These are phyloP conservation scores for Calliopum simillimum DNA, from an alignment of 2,888 invertebrate genomes.

Conservation along the genomic window DNA sequence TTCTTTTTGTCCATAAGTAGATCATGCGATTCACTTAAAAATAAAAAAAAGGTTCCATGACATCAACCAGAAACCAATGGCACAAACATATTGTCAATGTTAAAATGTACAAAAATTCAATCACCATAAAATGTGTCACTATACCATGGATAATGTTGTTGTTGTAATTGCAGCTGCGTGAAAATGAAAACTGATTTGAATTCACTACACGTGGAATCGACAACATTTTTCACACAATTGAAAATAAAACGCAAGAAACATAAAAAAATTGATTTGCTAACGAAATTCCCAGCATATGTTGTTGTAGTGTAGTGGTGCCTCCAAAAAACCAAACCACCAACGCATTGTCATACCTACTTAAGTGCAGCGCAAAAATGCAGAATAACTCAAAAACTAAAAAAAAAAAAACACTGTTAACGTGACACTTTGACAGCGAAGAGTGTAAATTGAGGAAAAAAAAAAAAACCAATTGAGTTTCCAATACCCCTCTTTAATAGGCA, in stretches of 20 bases:
- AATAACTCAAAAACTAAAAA: too few relatives aligned
- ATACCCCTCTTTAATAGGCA: slow-evolving; percentile 20
- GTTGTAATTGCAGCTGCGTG: slow-evolving; percentile 1
- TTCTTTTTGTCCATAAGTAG: too few relatives aligned
- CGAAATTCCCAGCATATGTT: not conserved
- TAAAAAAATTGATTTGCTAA: slow-evolving; percentile 20
- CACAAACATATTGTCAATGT: too few relatives aligned
- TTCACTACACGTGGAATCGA: not conserved
- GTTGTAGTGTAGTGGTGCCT: too few relatives aligned
- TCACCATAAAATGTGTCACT: slow-evolving; percentile 2
- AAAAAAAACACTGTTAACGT: not conserved
- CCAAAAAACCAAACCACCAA: too few relatives aligned
- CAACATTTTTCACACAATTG: slow-evolving; percentile 17
- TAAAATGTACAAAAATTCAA: too few relatives aligned
- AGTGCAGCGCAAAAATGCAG: too few relatives aligned
- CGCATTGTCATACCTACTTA: too few relatives aligned
- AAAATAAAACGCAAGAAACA: too few relatives aligned
- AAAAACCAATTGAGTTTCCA: slow-evolving; percentile 3
- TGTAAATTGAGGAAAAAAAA: not conserved
- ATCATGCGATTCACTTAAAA: too few relatives aligned
- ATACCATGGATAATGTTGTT: not conserved
- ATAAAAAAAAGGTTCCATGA: too few relatives aligned
- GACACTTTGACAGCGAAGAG: not conserved
- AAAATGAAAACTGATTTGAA: slow-evolving; percentile 28
- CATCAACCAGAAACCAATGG: too few relatives aligned